Evolutionary conservation across 2,888 invertebrate genomes (phyloP), one percentile per base, ranked within the genome.

Genomic region (Pomacea canaliculata): DNA sequence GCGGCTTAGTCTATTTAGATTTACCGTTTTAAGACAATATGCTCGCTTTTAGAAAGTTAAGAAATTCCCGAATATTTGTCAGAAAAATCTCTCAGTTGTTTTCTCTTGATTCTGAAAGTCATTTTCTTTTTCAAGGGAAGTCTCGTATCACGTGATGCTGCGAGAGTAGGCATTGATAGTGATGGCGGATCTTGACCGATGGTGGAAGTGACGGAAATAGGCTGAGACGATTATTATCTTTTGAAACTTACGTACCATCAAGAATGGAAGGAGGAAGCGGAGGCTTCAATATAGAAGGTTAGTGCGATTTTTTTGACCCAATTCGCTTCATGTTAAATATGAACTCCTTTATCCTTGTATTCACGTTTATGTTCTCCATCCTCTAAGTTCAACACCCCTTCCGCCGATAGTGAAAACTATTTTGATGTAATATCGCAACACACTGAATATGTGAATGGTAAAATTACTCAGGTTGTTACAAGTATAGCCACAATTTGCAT

Each of bases 161-260:
- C 73, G 73, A 68, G 73, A 73, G 8, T 23, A 27, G 48, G 18
- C 37, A 60, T 74, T 59, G 5, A 60, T 60, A 59, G 60, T 59
- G 48, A 73, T 73, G 73, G 73, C 67, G 73, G 73, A 12, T 18
- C 19, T 51, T 68, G 48, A 48, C 63, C 66, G 23, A 37, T 63
- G 66, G n/a, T 23, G 63, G 67, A 19, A 67, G 59, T 67, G 73
- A 73, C 73, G 73, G 73, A 73, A 73, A 67, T 73, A 62, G 74
- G 70, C 37, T 56, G 70, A 56, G 27, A n/a, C 70, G 23, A 37
- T 67, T 18, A 63, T 16, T 56, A 16, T 56, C 10, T 56, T 16
- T 16, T 56, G 51, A 56, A 56, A 56, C 51, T 13, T 16, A 16
- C 10, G 2, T 10, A 56, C 12, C 51, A 8, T 56, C 51, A 56